A percentile compares a stretch with the other conserved stretches of the same genome.
Evolutionary conservation across 1,140 invertebrate genomes (phyloP).

Genomic region (Dreissena polymorpha): DNA sequence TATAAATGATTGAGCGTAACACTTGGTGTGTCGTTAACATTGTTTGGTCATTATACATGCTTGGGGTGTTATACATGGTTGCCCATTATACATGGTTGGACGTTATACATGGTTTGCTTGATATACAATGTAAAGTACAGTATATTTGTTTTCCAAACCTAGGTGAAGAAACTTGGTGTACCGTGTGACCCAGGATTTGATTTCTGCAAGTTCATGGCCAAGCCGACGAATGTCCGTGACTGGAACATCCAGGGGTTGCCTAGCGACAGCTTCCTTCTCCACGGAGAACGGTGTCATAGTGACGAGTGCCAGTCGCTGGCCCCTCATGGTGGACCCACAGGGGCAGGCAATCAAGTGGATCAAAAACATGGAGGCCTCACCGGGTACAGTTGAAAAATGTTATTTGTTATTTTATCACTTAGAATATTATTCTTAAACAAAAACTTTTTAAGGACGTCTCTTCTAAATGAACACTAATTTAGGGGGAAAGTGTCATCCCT

Average conservation of each 20-base stretch:
- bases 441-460: too few species aligned
- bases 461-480: too few species aligned
- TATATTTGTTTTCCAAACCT: neutral
- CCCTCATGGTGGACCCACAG: constrained; percentile 88
- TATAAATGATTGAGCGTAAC: too few species aligned
- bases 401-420: too few species aligned
- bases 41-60: too few species aligned
- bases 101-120: too few species aligned
- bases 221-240: constrained; percentile 86
- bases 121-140: too few species aligned
- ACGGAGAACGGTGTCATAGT: constrained; percentile 95
- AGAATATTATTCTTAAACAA: too few species aligned
- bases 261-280: constrained; percentile 91
- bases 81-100: too few species aligned
- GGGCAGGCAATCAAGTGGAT: constrained; percentile 94
- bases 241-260: constrained; percentile 95
- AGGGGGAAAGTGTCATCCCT: too few species aligned
- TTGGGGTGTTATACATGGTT: too few species aligned
- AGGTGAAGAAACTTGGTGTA: constrained; percentile 82
- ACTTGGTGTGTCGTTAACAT: too few species aligned
- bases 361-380: constrained; percentile 86
- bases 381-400: constrained; percentile 47
- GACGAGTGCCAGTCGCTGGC: constrained; percentile 87
- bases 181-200: constrained; percentile 85
- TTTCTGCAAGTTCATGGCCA: constrained; percentile 86